Conservation (phyloP, 2,797 vertebrate species). For the Garrulus glandarius region DNA sequence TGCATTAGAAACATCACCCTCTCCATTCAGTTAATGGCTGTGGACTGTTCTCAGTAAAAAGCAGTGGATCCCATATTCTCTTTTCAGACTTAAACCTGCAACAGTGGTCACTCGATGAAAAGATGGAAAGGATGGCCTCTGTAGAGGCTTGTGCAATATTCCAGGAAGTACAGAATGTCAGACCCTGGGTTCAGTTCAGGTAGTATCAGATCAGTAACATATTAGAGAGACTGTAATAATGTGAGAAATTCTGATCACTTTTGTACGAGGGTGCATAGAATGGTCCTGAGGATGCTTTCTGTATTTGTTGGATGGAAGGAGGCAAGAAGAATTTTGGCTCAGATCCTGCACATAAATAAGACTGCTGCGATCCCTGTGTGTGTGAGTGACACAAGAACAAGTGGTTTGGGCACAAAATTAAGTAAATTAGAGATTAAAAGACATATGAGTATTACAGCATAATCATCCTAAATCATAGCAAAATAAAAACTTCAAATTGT, state of each 20-base stretch:
- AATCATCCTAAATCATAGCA: neutral
- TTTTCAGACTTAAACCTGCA: neutral
- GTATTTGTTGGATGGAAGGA: neutral
- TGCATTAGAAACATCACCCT: neutral
- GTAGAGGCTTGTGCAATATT: neutral
- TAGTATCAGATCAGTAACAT: neutral
- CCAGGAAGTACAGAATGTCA: neutral
- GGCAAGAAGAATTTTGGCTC: neutral
- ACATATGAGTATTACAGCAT: neutral
- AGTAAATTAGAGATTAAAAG: neutral
- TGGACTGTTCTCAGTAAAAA: neutral
- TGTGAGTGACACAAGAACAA: neutral
- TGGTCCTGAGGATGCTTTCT: neutral
- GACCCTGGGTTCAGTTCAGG: neutral
- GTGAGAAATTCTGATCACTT: neutral
- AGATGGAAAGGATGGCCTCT: neutral
- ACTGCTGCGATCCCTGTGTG: neutral
- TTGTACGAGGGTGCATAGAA: neutral
- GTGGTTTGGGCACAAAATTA: neutral
- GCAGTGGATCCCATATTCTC: neutral
- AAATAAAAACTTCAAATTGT: neutral
- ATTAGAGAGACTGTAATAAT: neutral
- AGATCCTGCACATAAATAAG: neutral
- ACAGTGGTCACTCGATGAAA: neutral
- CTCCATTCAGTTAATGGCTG: accelerated